phyloP scores from a whole-genome alignment of 2,113 vertebrate species.

The Hypomesus transpacificus region DNA sequence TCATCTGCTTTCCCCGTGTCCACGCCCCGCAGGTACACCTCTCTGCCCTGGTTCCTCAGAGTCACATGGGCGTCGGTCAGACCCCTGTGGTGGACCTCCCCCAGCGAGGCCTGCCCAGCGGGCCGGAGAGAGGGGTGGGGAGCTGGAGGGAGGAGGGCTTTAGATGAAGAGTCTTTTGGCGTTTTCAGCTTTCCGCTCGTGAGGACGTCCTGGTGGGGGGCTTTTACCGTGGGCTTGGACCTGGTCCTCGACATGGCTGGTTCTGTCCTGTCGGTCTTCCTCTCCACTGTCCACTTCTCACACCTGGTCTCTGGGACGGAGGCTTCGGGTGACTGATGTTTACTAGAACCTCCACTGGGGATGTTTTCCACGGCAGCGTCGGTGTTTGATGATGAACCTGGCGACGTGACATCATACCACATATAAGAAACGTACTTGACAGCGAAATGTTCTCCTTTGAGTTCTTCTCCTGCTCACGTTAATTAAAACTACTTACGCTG shows the following conservation, averaged over 20 bases:
- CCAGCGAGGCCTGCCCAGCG: conserved; percentile 2
- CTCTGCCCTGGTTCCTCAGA: conserved; percentile 49
- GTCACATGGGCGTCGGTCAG: conserved; percentile 18
- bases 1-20: conserved; percentile 21
- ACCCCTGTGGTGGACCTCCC: not conserved
- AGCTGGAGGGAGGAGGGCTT: not conserved
- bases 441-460: not conserved
- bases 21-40: conserved; percentile 44
- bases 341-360: conserved; percentile 10
- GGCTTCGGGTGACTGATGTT: conserved; percentile 5
- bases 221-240: conserved; percentile 18
- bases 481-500: conserved; percentile 51
- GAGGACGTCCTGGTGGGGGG: conserved; percentile 16
- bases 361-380: conserved; percentile 17
- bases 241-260: conserved; percentile 9
- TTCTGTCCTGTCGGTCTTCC: not conserved
- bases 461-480: not conserved
- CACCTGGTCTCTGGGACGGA: conserved; percentile 15
- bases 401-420: conserved; percentile 20
- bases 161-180: not conserved
- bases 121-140: not conserved
- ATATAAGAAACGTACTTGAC: not conserved
- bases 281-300: too few relatives aligned
- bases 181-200: conserved; percentile 17
- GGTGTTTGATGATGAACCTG: conserved; percentile 27